Evolutionary conservation across 37 sponge, comb jelly and placozoan species (phyloP).

Genomic region (Aplysina aerophoba): DNA sequence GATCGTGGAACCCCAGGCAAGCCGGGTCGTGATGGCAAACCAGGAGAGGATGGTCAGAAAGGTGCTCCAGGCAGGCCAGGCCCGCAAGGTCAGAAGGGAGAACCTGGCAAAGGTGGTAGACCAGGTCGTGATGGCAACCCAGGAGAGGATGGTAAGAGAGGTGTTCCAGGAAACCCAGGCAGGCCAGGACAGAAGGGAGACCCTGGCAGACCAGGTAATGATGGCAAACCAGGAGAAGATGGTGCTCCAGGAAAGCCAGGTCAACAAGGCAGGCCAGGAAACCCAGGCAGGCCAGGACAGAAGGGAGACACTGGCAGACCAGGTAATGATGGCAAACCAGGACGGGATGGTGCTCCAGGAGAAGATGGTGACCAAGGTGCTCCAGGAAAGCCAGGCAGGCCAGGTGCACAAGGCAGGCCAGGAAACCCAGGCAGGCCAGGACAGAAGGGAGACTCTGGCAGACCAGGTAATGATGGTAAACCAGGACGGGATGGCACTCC

Average conservation of each 20-base stretch:
- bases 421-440: conserved; percentile 1
- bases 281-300: not conserved
- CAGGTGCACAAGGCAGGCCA: conserved; percentile 9
- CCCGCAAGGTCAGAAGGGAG: too few relatives aligned
- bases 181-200: too few relatives aligned
- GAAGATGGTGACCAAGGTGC: not conserved
- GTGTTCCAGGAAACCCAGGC: not conserved
- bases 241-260: conserved; percentile 6
- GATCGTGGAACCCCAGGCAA: not conserved
- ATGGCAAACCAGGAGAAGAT: not conserved
- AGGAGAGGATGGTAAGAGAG: not conserved
- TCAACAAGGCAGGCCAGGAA: conserved; percentile 20
- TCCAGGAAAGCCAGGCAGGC: not conserved
- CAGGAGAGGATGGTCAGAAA: too few relatives aligned
- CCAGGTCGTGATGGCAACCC: not conserved
- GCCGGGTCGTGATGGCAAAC: conserved; percentile 21
- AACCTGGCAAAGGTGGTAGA: too few relatives aligned
- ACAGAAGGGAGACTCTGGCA: too few relatives aligned
- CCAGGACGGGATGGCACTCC: too few relatives aligned
- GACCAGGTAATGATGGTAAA: too few relatives aligned
- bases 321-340: too few relatives aligned
- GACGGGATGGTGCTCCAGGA: too few relatives aligned
- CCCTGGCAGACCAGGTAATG: too few relatives aligned
- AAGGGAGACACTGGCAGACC: too few relatives aligned
- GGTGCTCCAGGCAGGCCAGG: conserved; percentile 8